Base-by-base conservation (phyloP, 2,888 invertebrate genomes). In the Seira ritae region DNA sequence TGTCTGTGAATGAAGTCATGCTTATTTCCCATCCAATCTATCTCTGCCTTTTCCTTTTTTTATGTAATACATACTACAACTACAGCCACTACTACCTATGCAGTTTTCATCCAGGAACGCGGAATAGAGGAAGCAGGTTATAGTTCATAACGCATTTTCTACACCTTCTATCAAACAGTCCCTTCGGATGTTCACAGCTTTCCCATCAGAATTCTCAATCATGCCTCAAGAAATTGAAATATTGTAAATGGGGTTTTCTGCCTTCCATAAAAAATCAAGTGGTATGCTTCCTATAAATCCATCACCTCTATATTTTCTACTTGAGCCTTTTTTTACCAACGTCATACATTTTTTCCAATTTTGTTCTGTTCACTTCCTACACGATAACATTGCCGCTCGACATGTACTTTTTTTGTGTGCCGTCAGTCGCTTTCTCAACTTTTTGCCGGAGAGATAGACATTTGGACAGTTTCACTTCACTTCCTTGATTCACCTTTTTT, bases 201-300 rank as follows among this genome's bases (percentile, higher is more conserved):
- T 80, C 80, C 75, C 75, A 80, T 75, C 80, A 80, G 50, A 74
- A 74, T 74, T 80, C 80, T 80, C 80, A 75, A 80, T 80, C 80
- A 80, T 80, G 80, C 80, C 65, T 65, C 70, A 68, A 75, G 75
- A 80, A 80, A 80, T 80, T 80, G 80, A 80, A 80, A 80, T 80
- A 80, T 75, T 80, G 80, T 67, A 80, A 80, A 80, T 80, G 80
- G 80, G 75, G 42, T 80, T 80, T 65, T 22, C 71, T 73, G 68
- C 22, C 79, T 72, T 72, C 42, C 72, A 79, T 67, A 67, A 72
- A 79, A 66, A 20, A 66, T 66, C 17, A 22, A 66, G 66, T 12
- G 15, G 19, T 66, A 20, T 22, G 66, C 66, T 22, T 22, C 20
- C 8, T 66, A 66, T 6, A 20, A 66, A 22, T n/a, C 12, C 17